Conservation (phyloP, 2,888 invertebrate species). For the Drosophila macrospina region DNA sequence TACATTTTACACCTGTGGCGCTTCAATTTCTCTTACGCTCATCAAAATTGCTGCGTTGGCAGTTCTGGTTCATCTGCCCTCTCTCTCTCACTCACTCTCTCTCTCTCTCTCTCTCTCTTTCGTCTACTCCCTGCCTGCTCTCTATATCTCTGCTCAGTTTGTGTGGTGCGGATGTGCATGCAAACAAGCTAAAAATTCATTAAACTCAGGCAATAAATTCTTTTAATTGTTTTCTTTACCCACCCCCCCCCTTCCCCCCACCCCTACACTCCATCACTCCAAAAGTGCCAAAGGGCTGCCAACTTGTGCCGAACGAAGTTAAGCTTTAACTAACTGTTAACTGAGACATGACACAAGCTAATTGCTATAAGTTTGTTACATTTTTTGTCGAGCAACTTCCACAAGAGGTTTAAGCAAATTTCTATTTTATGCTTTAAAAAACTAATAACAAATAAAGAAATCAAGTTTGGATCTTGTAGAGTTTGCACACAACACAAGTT, state of each 20-base stretch:
- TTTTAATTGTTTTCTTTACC: slow-evolving; percentile 72
- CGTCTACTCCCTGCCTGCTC: too few species aligned
- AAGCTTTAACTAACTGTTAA: slow-evolving; percentile 14
- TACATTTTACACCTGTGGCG: slow-evolving; percentile 69
- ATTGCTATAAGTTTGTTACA: slow-evolving; percentile 16
- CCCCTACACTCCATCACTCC: not conserved
- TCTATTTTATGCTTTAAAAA: not conserved
- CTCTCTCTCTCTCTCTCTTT: not conserved
- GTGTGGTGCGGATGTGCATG: slow-evolving; percentile 32
- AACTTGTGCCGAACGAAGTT: slow-evolving; percentile 14
- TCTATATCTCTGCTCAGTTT: slow-evolving; percentile 5
- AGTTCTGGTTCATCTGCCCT: not conserved
- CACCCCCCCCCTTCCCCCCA: not conserved
- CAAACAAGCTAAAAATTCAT: slow-evolving; percentile 78
- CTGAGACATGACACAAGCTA: slow-evolving; percentile 19
- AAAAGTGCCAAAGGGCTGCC: slow-evolving; percentile 14
- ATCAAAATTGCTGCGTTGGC: slow-evolving; percentile 47
- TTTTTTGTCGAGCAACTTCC: not conserved
- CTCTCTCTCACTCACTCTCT: not conserved
- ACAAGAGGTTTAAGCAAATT: not conserved
- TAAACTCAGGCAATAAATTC: slow-evolving; percentile 74
- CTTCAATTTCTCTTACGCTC: slow-evolving; percentile 41
- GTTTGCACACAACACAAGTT: not conserved
- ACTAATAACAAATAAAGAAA: not conserved
- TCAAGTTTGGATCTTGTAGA: not conserved